Base-by-base conservation (phyloP, 1,140 invertebrate species). In the Ceratina calcarata region DNA sequence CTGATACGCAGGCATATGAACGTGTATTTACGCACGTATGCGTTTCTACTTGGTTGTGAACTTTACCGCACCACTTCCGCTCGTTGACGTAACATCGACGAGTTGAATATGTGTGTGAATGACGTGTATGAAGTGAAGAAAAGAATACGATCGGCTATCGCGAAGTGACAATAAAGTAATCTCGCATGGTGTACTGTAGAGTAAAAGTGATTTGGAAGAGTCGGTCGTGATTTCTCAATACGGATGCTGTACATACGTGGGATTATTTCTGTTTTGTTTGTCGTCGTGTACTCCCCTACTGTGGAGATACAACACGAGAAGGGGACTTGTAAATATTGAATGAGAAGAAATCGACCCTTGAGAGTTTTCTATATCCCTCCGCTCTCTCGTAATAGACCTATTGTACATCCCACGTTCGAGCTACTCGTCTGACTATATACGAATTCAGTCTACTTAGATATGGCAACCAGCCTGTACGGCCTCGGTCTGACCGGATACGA, bases 251-350 rank as follows among this genome's bases (percentile, higher is more conserved):
- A 45, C 37, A 7, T 45, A 45, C 6, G 7, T 45, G 2, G 37
- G 37, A 45, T 45, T 45, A 45, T 45, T 45, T 27, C n/a, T 51
- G 45, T 51, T 27, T 51, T 37, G 15, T 24, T 16, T 53, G 16
- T 45, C 37, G 45, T 20, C 10, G 32, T 18, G 37, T 45, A 10
- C 37, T 45, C 37, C 7, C 10, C 37, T 37, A 3, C 32, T 37
- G 37, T 45, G 37, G 37, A 7, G 37, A 45, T 45, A 45, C 10
- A 45, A 45, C 37, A 45, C 7, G 37, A 45, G 8, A 45, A 45
- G 20, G 18, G 32, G n/a, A 66, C 27, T 37, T 13, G 64, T 49
- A 66, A 66, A 45, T 66, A 66, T 66, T 45, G 64, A 45, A 66
- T 3, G 64, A 45, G 64, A 66, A 7, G 64, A 66, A 66, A 49